Percentiles rank a stretch among this genome's conserved stretches.
Evolutionary conservation across 2,797 vertebrate genomes (phyloP).

Genomic region (Choloepus didactylus): DNA sequence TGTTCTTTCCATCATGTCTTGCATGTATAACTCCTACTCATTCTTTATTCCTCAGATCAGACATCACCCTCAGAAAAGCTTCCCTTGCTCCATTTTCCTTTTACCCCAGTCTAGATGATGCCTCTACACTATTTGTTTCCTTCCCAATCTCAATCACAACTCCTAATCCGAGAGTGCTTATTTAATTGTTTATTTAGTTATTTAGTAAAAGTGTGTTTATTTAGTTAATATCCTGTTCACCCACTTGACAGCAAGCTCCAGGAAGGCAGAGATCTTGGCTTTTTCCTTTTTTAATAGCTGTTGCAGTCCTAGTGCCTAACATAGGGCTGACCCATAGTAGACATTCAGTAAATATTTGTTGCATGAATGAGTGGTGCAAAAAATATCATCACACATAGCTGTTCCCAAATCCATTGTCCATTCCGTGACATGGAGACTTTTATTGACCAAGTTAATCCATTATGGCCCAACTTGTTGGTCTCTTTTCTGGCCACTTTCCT

Average conservation of each 20-base stretch:
- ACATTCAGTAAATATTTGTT: not conserved
- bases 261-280: not conserved
- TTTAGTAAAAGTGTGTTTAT: not conserved
- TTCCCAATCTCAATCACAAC: not conserved
- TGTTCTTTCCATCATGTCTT: not conserved
- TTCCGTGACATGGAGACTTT: not conserved
- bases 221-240: not conserved
- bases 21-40: not conserved
- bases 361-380: not conserved
- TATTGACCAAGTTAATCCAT: not conserved
- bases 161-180: not conserved
- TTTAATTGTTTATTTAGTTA: not conserved
- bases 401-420: not conserved
- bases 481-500: not conserved
- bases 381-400: not conserved
- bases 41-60: not conserved
- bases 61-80: not conserved
- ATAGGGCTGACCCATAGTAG: not conserved
- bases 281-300: not conserved
- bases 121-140: not conserved
- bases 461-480: not conserved
- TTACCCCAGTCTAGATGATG: not conserved
- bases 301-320: not conserved
- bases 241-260: not conserved
- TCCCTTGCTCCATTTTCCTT: no score